Base-by-base conservation (phyloP, 2,113 vertebrate species). In the Semicossyphus pulcher region DNA sequence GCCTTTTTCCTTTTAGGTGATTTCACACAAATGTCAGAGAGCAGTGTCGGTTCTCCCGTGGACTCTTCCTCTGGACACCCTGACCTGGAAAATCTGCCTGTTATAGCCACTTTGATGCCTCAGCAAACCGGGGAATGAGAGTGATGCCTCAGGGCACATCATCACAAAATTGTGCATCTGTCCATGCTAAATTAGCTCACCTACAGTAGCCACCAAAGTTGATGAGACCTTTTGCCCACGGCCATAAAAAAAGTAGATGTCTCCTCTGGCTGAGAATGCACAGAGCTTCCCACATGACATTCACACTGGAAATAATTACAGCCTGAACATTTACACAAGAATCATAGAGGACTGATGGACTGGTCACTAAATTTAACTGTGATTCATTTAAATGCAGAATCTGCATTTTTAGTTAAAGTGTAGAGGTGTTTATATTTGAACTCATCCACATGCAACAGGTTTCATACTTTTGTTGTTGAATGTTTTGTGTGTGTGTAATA, bases 51-150 rank as follows among this genome's bases (percentile, higher is more conserved):
- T 63, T 56, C 58, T 57, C 18, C 25, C 29, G n/a, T 2, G 0
- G 53, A 72, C 39, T 1, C 51, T 70, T 67, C 68, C 56, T 58
- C 59, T 34, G 69, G 62, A 64, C 68, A 76, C 36, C 25, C 45
- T 83, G 84, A 80, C 76, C 76, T 80, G 76, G 76, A 80, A 80
- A 80, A 78, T 80, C 15, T 86, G 52, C 76, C 54, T 41, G 16
- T 80, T 73, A 63, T 4, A 71, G 36, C 58, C 72, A 72, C 67
- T 86, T 76, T 69, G 72, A 80, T 81, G 72, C 76, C 67, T 82
- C 69, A 75, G 70, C 54, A 71, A 62, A 61, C 47, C 49, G 52
- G 65, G 69, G 74, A 78, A 65, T 62, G 49, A 45, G n/a, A 44
- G 28, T 28, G 26, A 66, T 42, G 70, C 75, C 67, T 67, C 36